phyloP scores from a whole-genome alignment of 2,888 invertebrate species.

The Balanococcus diminutus region DNA sequence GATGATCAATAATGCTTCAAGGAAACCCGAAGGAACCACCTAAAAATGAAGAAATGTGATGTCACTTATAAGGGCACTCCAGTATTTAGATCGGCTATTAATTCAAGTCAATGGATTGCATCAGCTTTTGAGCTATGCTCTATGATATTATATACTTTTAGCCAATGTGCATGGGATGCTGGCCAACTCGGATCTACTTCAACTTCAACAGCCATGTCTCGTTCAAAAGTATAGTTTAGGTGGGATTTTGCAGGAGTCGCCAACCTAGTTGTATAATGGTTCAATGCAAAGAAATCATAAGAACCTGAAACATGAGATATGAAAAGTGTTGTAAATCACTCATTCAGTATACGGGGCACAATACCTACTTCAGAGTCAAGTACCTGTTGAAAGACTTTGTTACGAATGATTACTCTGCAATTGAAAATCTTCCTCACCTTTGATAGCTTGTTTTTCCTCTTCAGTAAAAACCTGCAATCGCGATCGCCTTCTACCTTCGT shows the following conservation, averaged over 20 bases:
- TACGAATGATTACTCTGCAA: too few relatives aligned
- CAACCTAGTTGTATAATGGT: conserved; percentile 72
- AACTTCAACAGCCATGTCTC: conserved; percentile 58
- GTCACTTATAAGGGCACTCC: too few relatives aligned
- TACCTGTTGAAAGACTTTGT: too few relatives aligned
- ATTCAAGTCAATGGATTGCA: too few relatives aligned
- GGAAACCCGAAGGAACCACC: conserved; percentile 64
- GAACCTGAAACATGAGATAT: conserved; percentile 62
- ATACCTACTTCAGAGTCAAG: too few relatives aligned
- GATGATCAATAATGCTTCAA: conserved; percentile 62
- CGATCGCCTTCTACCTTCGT: conserved; percentile 62
- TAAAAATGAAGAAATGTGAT: too few relatives aligned
- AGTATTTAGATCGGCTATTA: too few relatives aligned
- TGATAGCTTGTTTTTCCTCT: conserved; percentile 68
- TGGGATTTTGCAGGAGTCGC: conserved; percentile 58
- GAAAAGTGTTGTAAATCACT: background rate
- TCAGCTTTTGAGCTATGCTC: background rate
- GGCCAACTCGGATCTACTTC: conserved; percentile 64
- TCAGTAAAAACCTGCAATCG: conserved; percentile 63
- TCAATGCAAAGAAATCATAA: conserved; percentile 76
- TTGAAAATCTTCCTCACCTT: conserved; percentile 57
- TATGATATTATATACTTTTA: background rate
- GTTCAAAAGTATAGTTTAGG: conserved; percentile 44
- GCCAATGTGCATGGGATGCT: too few relatives aligned
- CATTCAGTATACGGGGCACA: background rate